Evolutionary conservation across 2,113 vertebrate genomes (phyloP).

Genomic region (Daboia siamensis): DNA sequence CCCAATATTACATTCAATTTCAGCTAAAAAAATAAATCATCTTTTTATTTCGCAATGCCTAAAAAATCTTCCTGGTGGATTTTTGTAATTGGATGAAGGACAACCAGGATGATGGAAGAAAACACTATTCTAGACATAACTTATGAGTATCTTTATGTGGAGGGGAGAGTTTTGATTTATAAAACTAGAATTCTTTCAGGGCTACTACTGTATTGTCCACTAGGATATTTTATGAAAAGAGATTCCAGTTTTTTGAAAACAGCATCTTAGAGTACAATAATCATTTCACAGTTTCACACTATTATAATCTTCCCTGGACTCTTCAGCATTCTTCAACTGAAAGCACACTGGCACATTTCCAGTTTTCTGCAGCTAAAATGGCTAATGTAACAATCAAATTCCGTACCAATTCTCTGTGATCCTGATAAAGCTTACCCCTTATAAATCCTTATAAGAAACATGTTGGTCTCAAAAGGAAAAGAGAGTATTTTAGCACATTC

Average conservation of each 20-base stretch:
- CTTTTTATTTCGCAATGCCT: background rate
- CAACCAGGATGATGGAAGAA: background rate
- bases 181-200: background rate
- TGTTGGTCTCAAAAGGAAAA: background rate
- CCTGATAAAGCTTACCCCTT: background rate
- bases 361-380: background rate
- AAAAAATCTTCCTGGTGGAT: background rate
- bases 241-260: background rate
- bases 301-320: background rate
- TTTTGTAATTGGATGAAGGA: background rate
- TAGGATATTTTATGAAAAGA: background rate
- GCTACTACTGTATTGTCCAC: background rate
- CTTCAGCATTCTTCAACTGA: background rate
- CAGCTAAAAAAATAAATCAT: background rate
- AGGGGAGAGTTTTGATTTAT: background rate
- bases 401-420: background rate
- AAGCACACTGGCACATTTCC: background rate
- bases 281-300: background rate
- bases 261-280: background rate
- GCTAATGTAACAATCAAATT: background rate
- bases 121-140: background rate
- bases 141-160: background rate
- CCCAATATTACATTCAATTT: background rate
- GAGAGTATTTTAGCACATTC: background rate
- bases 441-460: background rate